Conservation (phyloP, 2,888 invertebrate genomes). For the Allolobophora icterica region DNA sequence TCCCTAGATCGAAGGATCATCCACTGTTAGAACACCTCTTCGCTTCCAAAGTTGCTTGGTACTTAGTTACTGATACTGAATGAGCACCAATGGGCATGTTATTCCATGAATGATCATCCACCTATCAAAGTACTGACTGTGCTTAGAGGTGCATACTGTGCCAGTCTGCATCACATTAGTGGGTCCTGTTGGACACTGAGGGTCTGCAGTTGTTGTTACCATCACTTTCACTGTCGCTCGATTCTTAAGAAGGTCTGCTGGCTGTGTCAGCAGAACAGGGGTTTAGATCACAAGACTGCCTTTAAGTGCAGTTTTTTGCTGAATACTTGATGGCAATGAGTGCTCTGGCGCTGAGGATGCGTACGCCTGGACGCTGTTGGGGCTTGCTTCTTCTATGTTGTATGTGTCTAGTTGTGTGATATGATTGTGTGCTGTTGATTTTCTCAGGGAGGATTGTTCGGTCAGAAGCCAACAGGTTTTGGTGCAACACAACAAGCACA, state of each 20-base stretch:
- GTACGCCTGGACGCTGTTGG: neutral
- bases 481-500: slow-evolving; percentile 36
- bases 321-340: too few relatives aligned
- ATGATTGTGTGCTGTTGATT: neutral
- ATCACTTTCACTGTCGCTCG: too few relatives aligned
- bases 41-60: neutral
- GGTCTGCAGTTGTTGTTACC: too few relatives aligned
- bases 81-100: neutral
- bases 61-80: neutral
- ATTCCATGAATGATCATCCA: too few relatives aligned
- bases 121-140: too few relatives aligned
- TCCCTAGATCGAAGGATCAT: neutral
- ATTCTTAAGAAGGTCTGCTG: neutral
- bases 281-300: neutral
- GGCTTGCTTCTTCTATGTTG: neutral
- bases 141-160: too few relatives aligned
- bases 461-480: slow-evolving; percentile 41
- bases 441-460: slow-evolving; percentile 48
- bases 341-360: too few relatives aligned
- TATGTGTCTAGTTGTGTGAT: neutral
- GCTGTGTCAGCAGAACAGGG: neutral
- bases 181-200: too few relatives aligned
- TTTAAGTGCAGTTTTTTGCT: too few relatives aligned
- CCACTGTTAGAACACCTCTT: neutral
- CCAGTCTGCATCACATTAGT: too few relatives aligned